Evolutionary conservation across 2,113 vertebrate genomes (phyloP).

Genomic region (Takifugu flavidus): DNA sequence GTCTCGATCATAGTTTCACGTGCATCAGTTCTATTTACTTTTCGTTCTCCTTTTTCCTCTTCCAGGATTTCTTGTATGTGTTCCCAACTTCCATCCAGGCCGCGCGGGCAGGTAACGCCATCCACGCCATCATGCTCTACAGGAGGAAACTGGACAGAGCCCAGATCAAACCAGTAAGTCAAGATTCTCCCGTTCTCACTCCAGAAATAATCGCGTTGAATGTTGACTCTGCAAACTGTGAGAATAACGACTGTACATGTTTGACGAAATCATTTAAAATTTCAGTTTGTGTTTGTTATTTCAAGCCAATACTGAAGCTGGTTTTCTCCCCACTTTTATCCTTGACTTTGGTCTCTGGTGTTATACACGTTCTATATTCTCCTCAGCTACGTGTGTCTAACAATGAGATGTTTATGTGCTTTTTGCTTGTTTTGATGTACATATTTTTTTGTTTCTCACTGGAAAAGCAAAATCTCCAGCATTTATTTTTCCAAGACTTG

Average conservation of each 20-base stretch:
- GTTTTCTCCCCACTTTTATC: constrained; percentile 10
- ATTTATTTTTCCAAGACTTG: constrained; percentile 10
- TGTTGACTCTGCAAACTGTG: not conserved
- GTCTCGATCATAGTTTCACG: not conserved
- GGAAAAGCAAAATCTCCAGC: not conserved
- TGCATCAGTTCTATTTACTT: not conserved
- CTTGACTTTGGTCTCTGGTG: constrained; percentile 15
- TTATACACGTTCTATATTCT: not conserved
- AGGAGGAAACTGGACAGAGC: constrained; percentile 91
- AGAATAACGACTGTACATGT: not conserved
- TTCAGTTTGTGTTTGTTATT: not conserved
- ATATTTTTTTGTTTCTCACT: not conserved
- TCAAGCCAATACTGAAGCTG: constrained; percentile 11
- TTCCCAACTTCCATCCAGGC: constrained; percentile 85
- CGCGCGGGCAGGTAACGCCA: constrained; percentile 90
- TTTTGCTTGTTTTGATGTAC: constrained; percentile 24
- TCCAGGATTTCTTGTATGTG: constrained; percentile 86
- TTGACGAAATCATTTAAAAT: not conserved
- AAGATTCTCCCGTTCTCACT: not conserved
- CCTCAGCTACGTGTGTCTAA: constrained; percentile 2
- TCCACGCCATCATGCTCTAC: constrained; percentile 90
- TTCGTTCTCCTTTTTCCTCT: not conserved
- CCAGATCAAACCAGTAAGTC: constrained; percentile 91
- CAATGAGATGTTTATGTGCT: constrained; percentile 6
- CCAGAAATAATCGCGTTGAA: not conserved